These are phyloP conservation scores for Papilio demoleus DNA, from an alignment of 2,888 invertebrate genomes.

Conservation along the genomic window DNA sequence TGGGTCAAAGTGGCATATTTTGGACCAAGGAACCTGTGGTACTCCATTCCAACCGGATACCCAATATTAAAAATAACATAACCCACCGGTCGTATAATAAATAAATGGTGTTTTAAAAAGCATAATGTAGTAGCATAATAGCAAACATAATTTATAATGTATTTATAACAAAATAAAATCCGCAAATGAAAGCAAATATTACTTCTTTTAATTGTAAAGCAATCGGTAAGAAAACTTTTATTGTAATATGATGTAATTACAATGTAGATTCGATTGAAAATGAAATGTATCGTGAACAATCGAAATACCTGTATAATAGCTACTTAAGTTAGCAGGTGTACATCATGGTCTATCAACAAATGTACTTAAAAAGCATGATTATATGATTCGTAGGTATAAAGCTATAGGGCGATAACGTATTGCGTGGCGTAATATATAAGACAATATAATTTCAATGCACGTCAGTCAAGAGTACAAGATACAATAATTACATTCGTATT, in stretches of 20 bases:
- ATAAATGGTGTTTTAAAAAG: no score
- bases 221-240: not conserved
- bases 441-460: conserved; percentile 13
- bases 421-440: conserved; percentile 31
- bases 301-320: not conserved
- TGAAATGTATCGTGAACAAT: conserved; percentile 23
- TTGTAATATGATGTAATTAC: not conserved
- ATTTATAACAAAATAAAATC: conserved; percentile 10
- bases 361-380: conserved; percentile 12
- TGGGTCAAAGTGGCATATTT: no score
- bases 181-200: not conserved
- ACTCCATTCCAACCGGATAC: no score
- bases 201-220: no score
- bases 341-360: not conserved
- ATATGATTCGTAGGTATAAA: conserved; percentile 23
- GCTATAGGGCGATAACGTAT: conserved; percentile 15
- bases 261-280: not conserved
- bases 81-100: no score
- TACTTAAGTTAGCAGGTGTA: conserved; percentile 6
- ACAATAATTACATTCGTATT: not conserved
- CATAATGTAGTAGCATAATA: not conserved
- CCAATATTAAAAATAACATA: no score
- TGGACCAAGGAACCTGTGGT: no score
- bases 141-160: not conserved
- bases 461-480: conserved; percentile 28